phyloP scores from a whole-genome alignment of 2,797 vertebrate species.

The Hemitrygon akajei region DNA sequence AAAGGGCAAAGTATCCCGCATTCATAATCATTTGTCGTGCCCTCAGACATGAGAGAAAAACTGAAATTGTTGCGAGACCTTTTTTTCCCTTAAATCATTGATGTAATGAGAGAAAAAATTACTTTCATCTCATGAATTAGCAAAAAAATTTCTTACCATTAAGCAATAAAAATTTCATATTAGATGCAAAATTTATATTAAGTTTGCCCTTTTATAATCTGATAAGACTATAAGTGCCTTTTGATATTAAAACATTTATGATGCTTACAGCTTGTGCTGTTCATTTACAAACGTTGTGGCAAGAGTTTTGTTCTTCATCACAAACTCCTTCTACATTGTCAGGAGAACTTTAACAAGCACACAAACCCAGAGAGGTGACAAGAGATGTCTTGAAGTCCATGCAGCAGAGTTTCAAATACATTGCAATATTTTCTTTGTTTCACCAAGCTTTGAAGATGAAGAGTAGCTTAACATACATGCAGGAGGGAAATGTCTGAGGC shows the following conservation, averaged over 20 bases:
- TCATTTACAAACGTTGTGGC: background rate
- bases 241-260: background rate
- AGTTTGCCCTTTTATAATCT: conserved; percentile 16
- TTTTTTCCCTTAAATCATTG: background rate
- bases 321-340: background rate
- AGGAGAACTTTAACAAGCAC: background rate
- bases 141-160: background rate
- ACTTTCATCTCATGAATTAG: background rate
- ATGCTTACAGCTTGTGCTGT: background rate
- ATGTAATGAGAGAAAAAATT: background rate
- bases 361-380: background rate
- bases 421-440: background rate
- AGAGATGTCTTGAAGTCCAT: background rate
- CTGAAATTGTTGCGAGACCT: background rate
- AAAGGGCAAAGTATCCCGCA: background rate
- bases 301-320: too few species aligned
- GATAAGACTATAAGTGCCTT: conserved; percentile 7
- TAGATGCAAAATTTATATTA: conserved; percentile 20
- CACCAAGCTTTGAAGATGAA: background rate
- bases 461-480: background rate
- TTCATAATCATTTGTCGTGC: background rate
- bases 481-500: background rate
- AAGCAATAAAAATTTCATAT: conserved; percentile 20
- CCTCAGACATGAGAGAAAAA: background rate
- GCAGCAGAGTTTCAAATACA: background rate